Percentiles rank a stretch among this genome's conserved stretches.
These are phyloP conservation scores for Gobius niger DNA, from an alignment of 2,113 vertebrate species.

Conservation along the genomic window DNA sequence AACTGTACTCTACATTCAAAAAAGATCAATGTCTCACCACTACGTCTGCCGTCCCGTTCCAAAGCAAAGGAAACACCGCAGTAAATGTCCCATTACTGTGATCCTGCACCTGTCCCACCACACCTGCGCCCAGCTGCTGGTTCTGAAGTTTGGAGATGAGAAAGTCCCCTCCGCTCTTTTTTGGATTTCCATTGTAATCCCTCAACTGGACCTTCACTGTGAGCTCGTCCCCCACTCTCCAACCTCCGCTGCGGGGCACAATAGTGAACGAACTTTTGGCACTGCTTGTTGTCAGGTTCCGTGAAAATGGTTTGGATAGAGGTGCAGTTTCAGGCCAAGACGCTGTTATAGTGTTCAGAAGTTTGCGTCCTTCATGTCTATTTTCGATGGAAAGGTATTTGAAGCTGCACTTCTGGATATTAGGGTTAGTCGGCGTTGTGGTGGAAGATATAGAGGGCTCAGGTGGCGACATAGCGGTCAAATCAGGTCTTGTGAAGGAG, in stretches of 20 bases:
- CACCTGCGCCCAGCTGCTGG: constrained; percentile 80
- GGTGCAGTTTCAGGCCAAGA: constrained; percentile 34
- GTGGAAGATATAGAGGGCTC: too few relatives aligned
- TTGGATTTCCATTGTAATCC: constrained; percentile 62
- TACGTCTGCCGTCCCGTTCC: constrained; percentile 83
- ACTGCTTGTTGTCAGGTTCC: constrained; percentile 79
- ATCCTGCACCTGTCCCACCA: constrained; percentile 83
- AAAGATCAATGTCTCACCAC: constrained; percentile 67
- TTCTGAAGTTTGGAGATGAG: constrained; percentile 84
- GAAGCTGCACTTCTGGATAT: too few relatives aligned
- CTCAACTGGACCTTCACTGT: constrained; percentile 80
- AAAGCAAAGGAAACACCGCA: constrained; percentile 84
- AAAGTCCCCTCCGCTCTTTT: constrained; percentile 85
- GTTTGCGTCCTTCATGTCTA: not conserved
- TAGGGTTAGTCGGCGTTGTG: too few relatives aligned
- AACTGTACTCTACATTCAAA: too few relatives aligned
- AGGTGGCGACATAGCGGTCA: too few relatives aligned
- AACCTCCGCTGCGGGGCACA: constrained; percentile 56
- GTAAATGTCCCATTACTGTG: constrained; percentile 85
- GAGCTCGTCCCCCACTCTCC: constrained; percentile 82
- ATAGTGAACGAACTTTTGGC: constrained; percentile 83
- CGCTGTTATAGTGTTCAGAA: constrained; percentile 70
- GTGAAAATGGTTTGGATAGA: constrained; percentile 37
- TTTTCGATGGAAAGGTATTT: too few relatives aligned
- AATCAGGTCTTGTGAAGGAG: too few relatives aligned